Base-by-base conservation (phyloP, 2,113 vertebrate genomes). In the Tauraco erythrolophus region DNA sequence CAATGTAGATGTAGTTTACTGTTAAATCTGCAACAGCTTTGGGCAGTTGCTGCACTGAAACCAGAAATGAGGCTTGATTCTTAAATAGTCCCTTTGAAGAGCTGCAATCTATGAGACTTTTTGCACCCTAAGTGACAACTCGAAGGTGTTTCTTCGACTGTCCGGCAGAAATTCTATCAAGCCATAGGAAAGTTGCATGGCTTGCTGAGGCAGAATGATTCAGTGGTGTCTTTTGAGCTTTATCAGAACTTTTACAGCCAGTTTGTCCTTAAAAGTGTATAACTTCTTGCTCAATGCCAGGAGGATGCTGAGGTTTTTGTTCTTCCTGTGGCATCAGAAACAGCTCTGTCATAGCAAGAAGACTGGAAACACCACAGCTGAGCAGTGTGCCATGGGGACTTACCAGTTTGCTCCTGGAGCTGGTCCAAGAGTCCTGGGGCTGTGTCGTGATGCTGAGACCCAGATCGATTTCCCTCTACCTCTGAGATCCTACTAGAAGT, bases 401-500 rank as follows among this genome's bases (percentile, higher is more conserved):
- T 10, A 43, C 0, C 3, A 15, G 15, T 76, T 80, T 56, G 33
- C 41, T 60, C 27, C 46, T 50, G 50, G 35, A 91, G 35, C 5
- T 11, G 6, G 35, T 43, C 31, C 46, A 69, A n/a, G 56, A 85
- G 39, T 50, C 15, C 41, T 13, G 5, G 23, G 23, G 45, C 23
- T 30, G 6, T 23, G n/a, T 3, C 4, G 33, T 74, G 24, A 7
- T 19, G 11, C 45, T n/a, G 58, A 58, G 31, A 31, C 11, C 31
- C 16, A 37, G 14, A n/a, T 6, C 0, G 1, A 51, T 41, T 74
- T 7, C 15, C 19, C 8, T 4, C 4, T 62, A 30, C 10, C 39
- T 70, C 41, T 53, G 50, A 61, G 25, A 70, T 62, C 60, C 37
- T 9, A 51, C 62, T 46, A 50, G n/a, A 46, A 53, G 68, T 25